These are phyloP conservation scores for Eupithecia tripunctaria DNA, from an alignment of 2,888 invertebrate genomes.

Conservation along the genomic window DNA sequence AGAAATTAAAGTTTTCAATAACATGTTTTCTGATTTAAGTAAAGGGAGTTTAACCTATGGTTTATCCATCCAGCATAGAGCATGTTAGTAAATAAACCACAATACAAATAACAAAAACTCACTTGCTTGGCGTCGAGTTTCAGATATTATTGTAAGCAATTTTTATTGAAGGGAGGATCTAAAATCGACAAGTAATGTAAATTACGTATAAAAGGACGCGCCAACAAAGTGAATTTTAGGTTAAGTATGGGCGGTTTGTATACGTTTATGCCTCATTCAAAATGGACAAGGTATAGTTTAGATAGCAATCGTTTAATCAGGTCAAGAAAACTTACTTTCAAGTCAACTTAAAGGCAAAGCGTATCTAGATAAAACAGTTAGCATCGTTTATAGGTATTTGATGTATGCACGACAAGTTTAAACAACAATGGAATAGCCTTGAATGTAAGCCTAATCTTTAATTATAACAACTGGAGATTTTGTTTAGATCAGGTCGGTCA, in stretches of 20 bases:
- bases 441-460: background rate
- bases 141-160: too few relatives aligned
- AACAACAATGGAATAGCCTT: background rate
- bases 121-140: too few relatives aligned
- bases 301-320: background rate
- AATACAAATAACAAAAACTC: too few relatives aligned
- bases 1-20: background rate
- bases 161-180: too few relatives aligned
- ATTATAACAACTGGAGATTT: background rate
- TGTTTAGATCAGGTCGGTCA: background rate
- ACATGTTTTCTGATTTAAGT: background rate
- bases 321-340: constrained; percentile 1
- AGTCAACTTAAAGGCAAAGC: background rate
- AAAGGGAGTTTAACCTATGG: background rate
- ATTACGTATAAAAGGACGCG: too few relatives aligned
- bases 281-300: too few relatives aligned
- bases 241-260: too few relatives aligned
- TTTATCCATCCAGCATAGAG: too few relatives aligned
- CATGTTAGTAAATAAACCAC: too few relatives aligned
- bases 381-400: background rate
- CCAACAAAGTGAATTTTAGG: too few relatives aligned
- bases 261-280: too few relatives aligned
- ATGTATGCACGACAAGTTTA: background rate
- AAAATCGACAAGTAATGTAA: too few relatives aligned
- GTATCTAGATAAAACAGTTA: background rate